A percentile compares a stretch with the other conserved stretches of the same genome.
phyloP scores from a whole-genome alignment of 2,797 vertebrate genomes.

The Eutrigla gurnardus region DNA sequence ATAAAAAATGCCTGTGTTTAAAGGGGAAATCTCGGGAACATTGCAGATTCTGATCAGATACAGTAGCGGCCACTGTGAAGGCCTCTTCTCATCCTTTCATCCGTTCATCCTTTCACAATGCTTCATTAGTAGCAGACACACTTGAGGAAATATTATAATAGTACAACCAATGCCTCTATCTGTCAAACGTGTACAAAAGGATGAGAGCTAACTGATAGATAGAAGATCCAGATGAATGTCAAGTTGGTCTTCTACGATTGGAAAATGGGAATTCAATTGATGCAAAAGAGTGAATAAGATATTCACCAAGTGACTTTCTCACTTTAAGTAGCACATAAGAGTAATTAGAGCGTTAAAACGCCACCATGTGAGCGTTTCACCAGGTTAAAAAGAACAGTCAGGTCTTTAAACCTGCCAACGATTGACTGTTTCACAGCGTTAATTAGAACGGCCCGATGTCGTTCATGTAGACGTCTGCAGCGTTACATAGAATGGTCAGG shows the following conservation, averaged over 20 bases:
- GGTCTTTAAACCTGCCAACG: too few species aligned
- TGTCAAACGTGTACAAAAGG: background rate
- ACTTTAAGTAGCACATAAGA: background rate
- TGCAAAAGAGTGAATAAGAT: background rate
- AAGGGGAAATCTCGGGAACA: conserved; percentile 18
- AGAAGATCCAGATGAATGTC: too few species aligned
- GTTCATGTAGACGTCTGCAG: too few species aligned
- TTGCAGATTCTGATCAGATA: conserved; percentile 24
- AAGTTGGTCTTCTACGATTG: too few species aligned
- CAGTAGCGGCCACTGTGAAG: conserved; percentile 40
- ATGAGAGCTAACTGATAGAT: too few species aligned
- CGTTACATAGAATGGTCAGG: too few species aligned
- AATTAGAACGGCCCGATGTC: too few species aligned
- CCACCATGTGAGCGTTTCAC: too few species aligned
- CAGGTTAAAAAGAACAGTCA: too few species aligned
- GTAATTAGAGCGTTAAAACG: background rate
- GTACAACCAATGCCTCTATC: background rate
- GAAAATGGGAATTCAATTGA: too few species aligned
- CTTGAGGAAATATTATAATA: background rate
- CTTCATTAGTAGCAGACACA: background rate
- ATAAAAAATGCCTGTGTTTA: conserved; percentile 51
- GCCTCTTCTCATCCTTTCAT: background rate
- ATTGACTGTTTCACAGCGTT: too few species aligned
- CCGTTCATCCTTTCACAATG: background rate
- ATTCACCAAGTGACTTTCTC: background rate